phyloP scores from a whole-genome alignment of 2,113 vertebrate species.

The Cardinalis cardinalis region DNA sequence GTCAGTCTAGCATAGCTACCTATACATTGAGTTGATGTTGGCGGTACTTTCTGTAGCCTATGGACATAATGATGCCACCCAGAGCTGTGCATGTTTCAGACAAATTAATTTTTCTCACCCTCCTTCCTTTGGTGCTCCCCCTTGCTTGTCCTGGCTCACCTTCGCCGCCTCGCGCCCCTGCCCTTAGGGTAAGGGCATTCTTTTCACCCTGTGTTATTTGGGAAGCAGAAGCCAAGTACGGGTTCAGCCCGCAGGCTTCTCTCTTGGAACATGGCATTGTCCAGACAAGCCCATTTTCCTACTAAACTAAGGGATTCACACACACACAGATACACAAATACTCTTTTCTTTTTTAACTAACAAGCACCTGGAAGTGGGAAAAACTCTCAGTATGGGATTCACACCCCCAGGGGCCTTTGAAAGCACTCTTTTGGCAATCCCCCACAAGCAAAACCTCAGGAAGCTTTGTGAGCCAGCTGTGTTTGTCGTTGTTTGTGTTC shows the following conservation, averaged over 20 bases:
- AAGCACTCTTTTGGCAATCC: constrained; percentile 23
- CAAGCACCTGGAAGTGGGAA: neutral
- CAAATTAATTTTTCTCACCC: neutral
- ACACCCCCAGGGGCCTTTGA: constrained; percentile 3
- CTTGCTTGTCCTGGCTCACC: neutral
- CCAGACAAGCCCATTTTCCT: constrained; percentile 30
- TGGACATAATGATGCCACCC: neutral
- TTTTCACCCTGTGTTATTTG: neutral
- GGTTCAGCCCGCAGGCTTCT: neutral
- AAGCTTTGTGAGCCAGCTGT: constrained; percentile 62
- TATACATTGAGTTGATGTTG: constrained; percentile 1
- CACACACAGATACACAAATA: neutral
- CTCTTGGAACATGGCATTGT: constrained; percentile 23
- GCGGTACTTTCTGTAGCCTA: constrained; percentile 10
- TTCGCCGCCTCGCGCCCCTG: neutral
- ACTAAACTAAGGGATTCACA: neutral
- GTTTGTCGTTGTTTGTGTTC: constrained; percentile 62
- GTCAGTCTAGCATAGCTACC: constrained; percentile 20
- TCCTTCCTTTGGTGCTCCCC: neutral
- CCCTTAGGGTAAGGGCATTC: neutral
- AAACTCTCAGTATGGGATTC: neutral
- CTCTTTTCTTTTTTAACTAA: neutral
- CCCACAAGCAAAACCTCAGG: constrained; percentile 39
- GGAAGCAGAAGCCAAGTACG: neutral
- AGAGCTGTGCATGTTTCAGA: constrained; percentile 39